phyloP scores from a whole-genome alignment of 2,888 invertebrate species.

The Drosophila conformis region DNA sequence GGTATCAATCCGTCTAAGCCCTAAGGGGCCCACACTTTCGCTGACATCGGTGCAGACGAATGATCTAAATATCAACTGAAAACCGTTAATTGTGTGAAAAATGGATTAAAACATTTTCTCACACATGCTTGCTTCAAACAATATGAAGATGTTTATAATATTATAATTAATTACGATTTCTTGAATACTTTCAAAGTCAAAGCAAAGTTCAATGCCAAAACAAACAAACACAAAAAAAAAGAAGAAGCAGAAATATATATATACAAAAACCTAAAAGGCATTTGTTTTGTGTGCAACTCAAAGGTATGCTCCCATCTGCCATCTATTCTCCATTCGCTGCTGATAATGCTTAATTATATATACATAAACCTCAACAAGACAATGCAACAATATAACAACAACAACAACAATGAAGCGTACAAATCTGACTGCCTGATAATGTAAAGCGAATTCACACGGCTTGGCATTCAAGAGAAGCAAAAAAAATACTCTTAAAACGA shows the following conservation, averaged over 20 bases:
- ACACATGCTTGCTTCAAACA: slow-evolving; percentile 57
- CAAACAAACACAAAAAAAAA: slow-evolving; percentile 34
- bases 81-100: slow-evolving; percentile 63
- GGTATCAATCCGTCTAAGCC: neutral
- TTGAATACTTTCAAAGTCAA: slow-evolving; percentile 70
- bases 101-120: slow-evolving; percentile 56
- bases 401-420: slow-evolving; percentile 40
- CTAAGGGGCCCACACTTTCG: slow-evolving; percentile 50
- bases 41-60: slow-evolving; percentile 55
- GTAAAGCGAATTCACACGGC: slow-evolving; percentile 59
- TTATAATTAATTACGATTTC: slow-evolving; percentile 72
- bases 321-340: slow-evolving; percentile 52
- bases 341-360: slow-evolving; percentile 78
- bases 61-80: slow-evolving; percentile 36
- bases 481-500: slow-evolving; percentile 32
- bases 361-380: slow-evolving; percentile 67
- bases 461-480: slow-evolving; percentile 31
- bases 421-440: slow-evolving; percentile 49
- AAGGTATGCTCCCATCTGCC: slow-evolving; percentile 59
- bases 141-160: slow-evolving; percentile 76
- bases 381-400: slow-evolving; percentile 53
- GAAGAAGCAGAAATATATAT: neutral
- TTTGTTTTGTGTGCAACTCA: slow-evolving; percentile 64
- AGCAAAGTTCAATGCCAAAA: slow-evolving; percentile 78
- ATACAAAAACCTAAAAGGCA: slow-evolving; percentile 34